Percentiles rank a stretch among this genome's conserved stretches.
These are phyloP conservation scores for Drosophila lacteicornis DNA, from an alignment of 1,140 invertebrate genomes.

Conservation along the genomic window DNA sequence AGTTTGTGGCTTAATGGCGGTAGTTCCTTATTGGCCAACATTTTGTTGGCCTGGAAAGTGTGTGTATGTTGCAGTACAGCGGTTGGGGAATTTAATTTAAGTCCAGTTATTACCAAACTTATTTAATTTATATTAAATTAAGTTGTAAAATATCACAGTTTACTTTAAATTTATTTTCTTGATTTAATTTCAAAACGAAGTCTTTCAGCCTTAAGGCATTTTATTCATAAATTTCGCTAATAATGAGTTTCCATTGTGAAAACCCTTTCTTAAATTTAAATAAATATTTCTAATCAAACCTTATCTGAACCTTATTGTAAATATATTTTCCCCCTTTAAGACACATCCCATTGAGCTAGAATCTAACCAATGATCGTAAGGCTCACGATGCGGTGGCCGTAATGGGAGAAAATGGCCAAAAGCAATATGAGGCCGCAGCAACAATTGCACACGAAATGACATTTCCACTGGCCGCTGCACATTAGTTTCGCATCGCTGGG, in stretches of 20 bases:
- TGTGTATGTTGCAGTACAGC: too few species aligned
- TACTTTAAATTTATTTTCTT: background rate
- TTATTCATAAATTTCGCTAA: too few species aligned
- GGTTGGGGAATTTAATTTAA: too few species aligned
- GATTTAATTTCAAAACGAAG: background rate
- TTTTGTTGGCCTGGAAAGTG: background rate
- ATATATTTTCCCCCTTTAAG: background rate
- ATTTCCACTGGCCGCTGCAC: conserved; percentile 47
- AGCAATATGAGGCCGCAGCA: conserved; percentile 9
- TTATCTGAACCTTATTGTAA: background rate
- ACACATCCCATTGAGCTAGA: background rate
- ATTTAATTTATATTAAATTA: background rate
- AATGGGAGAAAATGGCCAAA: conserved; percentile 14
- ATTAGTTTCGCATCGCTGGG: conserved; percentile 72
- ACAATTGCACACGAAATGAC: conserved; percentile 46
- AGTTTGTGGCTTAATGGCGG: background rate
- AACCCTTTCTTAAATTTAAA: too few species aligned
- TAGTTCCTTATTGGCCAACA: conserved; percentile 11
- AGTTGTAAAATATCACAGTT: background rate
- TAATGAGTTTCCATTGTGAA: too few species aligned
- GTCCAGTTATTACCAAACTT: too few species aligned
- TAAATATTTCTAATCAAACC: background rate
- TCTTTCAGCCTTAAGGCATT: background rate
- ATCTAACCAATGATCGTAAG: background rate
- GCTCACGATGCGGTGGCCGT: conserved; percentile 9